Conservation (phyloP, 1,140 invertebrate species). For the roundworm (Caenorhabditis elegans) region DNA sequence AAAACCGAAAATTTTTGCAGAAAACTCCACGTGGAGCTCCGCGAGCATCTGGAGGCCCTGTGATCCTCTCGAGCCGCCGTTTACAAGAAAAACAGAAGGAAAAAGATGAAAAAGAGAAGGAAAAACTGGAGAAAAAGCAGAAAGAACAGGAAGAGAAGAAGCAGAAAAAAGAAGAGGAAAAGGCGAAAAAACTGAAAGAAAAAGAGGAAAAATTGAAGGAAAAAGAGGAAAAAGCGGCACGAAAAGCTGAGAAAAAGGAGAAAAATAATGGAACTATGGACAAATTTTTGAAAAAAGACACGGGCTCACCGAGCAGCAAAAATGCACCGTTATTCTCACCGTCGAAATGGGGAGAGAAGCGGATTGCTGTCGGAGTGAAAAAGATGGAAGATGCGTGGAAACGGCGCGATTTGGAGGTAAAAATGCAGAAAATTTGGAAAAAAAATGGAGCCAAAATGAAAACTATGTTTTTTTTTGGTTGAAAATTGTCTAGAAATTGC, state of each 20-base stretch:
- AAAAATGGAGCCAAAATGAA: no score
- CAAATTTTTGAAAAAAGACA: neutral
- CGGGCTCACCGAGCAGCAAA: neutral
- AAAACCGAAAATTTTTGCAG: neutral
- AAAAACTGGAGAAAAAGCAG: neutral
- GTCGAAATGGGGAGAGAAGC: neutral
- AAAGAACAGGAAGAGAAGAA: neutral
- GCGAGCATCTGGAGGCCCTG: neutral
- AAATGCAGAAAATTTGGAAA: neutral
- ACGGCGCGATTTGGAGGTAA: neutral
- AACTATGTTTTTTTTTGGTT: no score
- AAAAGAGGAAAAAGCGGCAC: neutral
- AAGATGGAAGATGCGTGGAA: constrained; percentile 2
- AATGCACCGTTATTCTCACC: neutral
- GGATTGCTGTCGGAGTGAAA: neutral
- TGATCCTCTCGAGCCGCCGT: neutral
- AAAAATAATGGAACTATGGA: neutral
- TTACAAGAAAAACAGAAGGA: neutral
- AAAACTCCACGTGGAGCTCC: neutral
- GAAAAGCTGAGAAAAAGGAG: neutral
- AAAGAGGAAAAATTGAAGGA: neutral
- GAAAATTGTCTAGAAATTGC: no score
- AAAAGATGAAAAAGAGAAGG: neutral
- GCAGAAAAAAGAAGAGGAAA: constrained; percentile 11
- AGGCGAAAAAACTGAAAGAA: neutral